A percentile compares a stretch with the other conserved stretches of the same genome.
phyloP scores from a whole-genome alignment of 2,888 invertebrate genomes.

The Spilosoma lubricipeda region DNA sequence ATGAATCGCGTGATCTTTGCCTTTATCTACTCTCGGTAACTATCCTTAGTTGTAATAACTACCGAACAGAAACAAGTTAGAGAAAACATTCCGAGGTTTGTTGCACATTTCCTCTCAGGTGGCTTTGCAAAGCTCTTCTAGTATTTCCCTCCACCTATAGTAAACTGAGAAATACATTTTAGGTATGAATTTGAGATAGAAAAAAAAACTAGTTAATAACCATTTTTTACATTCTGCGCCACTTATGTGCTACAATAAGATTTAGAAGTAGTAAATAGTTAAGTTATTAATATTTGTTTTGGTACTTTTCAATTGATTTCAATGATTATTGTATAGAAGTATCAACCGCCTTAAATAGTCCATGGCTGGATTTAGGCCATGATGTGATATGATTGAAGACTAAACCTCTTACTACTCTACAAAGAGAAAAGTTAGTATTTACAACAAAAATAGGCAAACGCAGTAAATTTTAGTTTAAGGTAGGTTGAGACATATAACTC shows the following conservation, averaged over 20 bases:
- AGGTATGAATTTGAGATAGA: too few species aligned
- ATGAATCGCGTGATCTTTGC: constrained; percentile 76
- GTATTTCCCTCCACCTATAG: constrained; percentile 29
- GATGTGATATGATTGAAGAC: too few species aligned
- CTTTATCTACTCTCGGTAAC: constrained; percentile 70
- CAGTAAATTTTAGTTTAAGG: too few species aligned
- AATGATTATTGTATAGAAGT: not conserved
- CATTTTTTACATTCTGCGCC: not conserved
- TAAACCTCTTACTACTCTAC: not conserved
- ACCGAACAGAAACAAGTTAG: constrained; percentile 66
- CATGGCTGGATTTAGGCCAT: too few species aligned
- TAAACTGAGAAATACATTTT: not conserved
- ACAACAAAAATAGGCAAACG: not conserved
- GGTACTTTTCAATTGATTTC: too few species aligned
- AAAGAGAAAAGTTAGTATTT: not conserved
- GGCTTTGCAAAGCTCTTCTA: constrained; percentile 31
- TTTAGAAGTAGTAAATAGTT: too few species aligned
- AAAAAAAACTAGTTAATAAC: too few species aligned
- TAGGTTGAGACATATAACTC: not conserved
- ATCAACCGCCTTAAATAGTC: too few species aligned
- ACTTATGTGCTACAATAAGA: not conserved
- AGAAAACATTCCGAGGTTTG: constrained; percentile 59
- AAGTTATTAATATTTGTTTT: too few species aligned
- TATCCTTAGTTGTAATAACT: constrained; percentile 62
- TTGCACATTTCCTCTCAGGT: constrained; percentile 56